phyloP scores from a whole-genome alignment of 2,797 vertebrate genomes.

The Falco rusticolus region DNA sequence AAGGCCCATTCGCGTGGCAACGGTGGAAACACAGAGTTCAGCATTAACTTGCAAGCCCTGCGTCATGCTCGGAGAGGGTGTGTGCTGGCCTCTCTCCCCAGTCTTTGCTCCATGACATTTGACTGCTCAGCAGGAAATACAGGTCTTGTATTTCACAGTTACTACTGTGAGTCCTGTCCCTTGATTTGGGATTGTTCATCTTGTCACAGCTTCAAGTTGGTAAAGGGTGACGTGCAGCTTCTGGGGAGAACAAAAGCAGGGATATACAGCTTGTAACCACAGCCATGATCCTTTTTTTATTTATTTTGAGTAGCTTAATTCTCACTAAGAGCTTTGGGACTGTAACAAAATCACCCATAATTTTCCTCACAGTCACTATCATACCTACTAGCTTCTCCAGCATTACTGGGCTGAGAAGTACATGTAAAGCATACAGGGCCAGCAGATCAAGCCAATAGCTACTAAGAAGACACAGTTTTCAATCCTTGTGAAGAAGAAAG shows the following conservation, averaged over 20 bases:
- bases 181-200: neutral
- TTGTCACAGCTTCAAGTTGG: neutral
- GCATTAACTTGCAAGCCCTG: neutral
- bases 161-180: neutral
- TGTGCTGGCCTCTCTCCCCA: neutral
- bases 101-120: neutral
- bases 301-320: neutral
- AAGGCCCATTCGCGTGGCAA: neutral
- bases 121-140: neutral
- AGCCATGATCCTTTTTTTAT: neutral
- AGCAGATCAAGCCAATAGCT: neutral
- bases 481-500: neutral
- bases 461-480: neutral
- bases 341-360: neutral
- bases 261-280: accelerated
- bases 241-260: neutral
- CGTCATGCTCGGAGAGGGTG: accelerated
- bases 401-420: neutral
- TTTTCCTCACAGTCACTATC: neutral
- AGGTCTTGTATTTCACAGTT: neutral
- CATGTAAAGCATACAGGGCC: accelerated
- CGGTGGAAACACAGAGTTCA: neutral
- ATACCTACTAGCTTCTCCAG: neutral
- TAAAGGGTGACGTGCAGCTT: neutral
- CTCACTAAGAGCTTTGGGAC: neutral